These are phyloP conservation scores for Scylla paramamosain DNA, from an alignment of 1,140 invertebrate species.

Conservation along the genomic window DNA sequence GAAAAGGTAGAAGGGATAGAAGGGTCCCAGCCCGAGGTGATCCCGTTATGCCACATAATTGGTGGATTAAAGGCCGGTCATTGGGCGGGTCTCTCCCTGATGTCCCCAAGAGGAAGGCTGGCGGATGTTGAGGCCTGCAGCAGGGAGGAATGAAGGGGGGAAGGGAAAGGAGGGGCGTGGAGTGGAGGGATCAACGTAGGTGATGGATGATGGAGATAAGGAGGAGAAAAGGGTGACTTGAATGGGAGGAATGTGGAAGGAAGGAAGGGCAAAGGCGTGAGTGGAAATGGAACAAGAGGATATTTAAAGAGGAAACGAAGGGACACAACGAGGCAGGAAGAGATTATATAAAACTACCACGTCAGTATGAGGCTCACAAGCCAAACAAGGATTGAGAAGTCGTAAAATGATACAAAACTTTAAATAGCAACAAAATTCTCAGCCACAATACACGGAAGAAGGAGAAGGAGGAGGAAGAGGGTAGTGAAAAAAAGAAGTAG, in stretches of 20 bases:
- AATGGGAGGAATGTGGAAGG: background rate
- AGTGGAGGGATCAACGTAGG: slow-evolving; percentile 7
- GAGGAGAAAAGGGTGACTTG: slow-evolving; percentile 21
- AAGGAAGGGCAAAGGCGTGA: background rate
- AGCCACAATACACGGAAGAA: background rate
- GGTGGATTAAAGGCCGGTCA: slow-evolving; percentile 49
- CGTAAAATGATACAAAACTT: background rate
- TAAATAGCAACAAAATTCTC: background rate
- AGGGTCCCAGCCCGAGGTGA: background rate
- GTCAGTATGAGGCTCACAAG: background rate
- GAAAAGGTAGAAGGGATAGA: background rate
- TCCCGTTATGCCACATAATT: slow-evolving; percentile 48
- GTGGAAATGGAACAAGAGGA: background rate
- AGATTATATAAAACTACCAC: background rate
- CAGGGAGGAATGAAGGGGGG: background rate
- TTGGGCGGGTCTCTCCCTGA: background rate
- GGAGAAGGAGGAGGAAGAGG: background rate
- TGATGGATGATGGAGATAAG: slow-evolving; percentile 22
- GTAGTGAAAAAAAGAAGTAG: slow-evolving; percentile 14
- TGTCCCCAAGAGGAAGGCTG: background rate
- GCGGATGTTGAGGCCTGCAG: slow-evolving; percentile 9
- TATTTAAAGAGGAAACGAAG: background rate
- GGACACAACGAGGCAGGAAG: background rate
- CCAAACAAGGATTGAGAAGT: background rate
- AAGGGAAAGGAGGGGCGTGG: background rate